A percentile compares a stretch with the other conserved stretches of the same genome.
phyloP scores from a whole-genome alignment of 2,113 vertebrate genomes.

The Callospermophilus lateralis region DNA sequence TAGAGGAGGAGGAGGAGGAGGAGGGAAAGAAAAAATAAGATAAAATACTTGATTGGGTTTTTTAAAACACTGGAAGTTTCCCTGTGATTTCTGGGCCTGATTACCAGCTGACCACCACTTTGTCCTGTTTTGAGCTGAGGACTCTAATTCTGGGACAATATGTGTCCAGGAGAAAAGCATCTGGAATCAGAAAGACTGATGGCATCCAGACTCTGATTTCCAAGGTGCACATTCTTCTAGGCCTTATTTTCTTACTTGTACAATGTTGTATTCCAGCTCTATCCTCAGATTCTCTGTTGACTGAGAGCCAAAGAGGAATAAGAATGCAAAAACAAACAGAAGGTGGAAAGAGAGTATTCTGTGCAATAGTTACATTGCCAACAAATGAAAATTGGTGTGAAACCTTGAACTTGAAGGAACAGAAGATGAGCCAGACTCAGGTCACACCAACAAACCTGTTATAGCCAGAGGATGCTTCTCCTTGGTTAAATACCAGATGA shows the following conservation, averaged over 20 bases:
- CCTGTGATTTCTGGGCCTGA: background rate
- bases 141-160: constrained; percentile 38
- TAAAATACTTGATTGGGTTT: background rate
- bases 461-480: constrained; percentile 87
- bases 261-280: background rate
- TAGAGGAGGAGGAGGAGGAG: too few species aligned
- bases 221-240: background rate
- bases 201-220: background rate
- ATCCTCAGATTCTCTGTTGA: background rate
- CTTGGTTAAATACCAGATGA: constrained; percentile 90
- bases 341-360: constrained; percentile 78
- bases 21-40: background rate
- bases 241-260: background rate
- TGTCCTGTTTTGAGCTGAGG: background rate
- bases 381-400: constrained; percentile 85
- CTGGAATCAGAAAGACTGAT: background rate
- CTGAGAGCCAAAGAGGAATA: constrained; percentile 51
- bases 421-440: constrained; percentile 85
- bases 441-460: constrained; percentile 89
- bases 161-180: background rate
- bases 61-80: constrained; percentile 41
- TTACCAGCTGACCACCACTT: background rate
- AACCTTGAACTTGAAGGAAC: constrained; percentile 86
- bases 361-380: constrained; percentile 74
- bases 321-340: constrained; percentile 78